Evolutionary conservation across 1,140 invertebrate genomes (phyloP).

Genomic region (Eubasilissa regina): DNA sequence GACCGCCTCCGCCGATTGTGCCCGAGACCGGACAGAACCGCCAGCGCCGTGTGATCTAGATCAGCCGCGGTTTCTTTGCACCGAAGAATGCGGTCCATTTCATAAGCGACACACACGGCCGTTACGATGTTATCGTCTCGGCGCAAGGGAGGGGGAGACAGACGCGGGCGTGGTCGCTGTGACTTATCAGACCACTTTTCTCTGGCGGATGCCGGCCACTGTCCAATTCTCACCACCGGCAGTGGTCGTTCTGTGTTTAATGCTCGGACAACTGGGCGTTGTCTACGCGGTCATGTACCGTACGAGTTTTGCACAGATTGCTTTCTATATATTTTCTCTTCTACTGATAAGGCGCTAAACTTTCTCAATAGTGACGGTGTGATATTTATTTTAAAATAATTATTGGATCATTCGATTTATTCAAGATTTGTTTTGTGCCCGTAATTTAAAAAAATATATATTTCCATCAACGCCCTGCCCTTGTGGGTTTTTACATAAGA

Average conservation of each 20-base stretch:
- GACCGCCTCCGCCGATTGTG: slow-evolving; percentile 13
- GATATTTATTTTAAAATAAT: no score
- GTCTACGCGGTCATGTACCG: no score
- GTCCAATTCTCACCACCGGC: slow-evolving; percentile 12
- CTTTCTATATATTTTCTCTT: slow-evolving; percentile 24
- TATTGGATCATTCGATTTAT: no score
- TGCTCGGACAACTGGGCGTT: neutral
- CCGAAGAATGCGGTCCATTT: slow-evolving; percentile 48
- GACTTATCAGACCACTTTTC: slow-evolving; percentile 42
- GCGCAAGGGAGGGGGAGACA: neutral
- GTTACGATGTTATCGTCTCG: slow-evolving; percentile 45
- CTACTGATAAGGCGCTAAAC: slow-evolving; percentile 5
- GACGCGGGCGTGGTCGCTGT: slow-evolving; percentile 38
- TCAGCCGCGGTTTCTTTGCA: slow-evolving; percentile 41
- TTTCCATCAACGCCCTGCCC: no score
- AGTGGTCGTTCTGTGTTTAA: neutral
- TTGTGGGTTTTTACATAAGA: no score
- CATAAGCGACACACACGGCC: slow-evolving; percentile 44
- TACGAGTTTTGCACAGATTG: slow-evolving; percentile 4
- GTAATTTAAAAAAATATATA: no score
- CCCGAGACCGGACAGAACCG: slow-evolving; percentile 20
- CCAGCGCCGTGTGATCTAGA: slow-evolving; percentile 40
- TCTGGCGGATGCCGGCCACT: slow-evolving; percentile 9
- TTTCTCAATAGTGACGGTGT: neutral
- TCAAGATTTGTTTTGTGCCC: no score